Evolutionary conservation across 2,888 invertebrate species (phyloP), one percentile per base, ranked within the genome.

Genomic region (Eulithis testata): DNA sequence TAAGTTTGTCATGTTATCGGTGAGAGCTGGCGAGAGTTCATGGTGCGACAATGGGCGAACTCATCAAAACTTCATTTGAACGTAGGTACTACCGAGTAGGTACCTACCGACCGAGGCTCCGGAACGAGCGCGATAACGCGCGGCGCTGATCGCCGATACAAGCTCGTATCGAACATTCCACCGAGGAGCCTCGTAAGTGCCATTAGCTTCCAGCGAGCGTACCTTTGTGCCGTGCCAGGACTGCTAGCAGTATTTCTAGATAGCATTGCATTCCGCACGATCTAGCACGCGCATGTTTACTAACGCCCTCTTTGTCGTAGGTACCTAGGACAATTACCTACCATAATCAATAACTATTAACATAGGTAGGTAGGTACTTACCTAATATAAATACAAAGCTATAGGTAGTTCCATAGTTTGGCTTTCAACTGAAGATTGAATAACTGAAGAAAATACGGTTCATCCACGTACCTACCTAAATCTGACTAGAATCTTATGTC

Each of bases 221-320:
- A 63, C 21, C 21, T 21, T 1, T 59, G 61, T 70, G 63, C 47
- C 52, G 51, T 62, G 45, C 55, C 43, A 56, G 50, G 51, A 8
- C 27, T 9, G 49, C 31, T 60, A 64, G 54, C 71, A 31, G 31
- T 65, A 68, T 71, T 36, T 40, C 8, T 40, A 40, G 27, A 49
- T 72, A 59, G 69, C 55, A 60, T 65, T 72, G 77, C 79, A 81
- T 81, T 81, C 80, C 79, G 62, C 72, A 63, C 79, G 75, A 72
- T 8, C 40, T 40, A 9, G 40, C 9, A 8, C 6, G 40, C 40
- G 2, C 40, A 40, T 21, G n/a, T n/a, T n/a, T n/a, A n/a, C 21
- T 21, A 21, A 2, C 21, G 2, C 21, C 21, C 21, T 21, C 21
- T 21, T 21, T 21, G 21, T 21, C 21, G 21, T 21, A 21, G 21